Evolutionary conservation across 1,140 invertebrate species (phyloP), one percentile per base, ranked within the genome.

Genomic region (Philopotamus ludificatus): DNA sequence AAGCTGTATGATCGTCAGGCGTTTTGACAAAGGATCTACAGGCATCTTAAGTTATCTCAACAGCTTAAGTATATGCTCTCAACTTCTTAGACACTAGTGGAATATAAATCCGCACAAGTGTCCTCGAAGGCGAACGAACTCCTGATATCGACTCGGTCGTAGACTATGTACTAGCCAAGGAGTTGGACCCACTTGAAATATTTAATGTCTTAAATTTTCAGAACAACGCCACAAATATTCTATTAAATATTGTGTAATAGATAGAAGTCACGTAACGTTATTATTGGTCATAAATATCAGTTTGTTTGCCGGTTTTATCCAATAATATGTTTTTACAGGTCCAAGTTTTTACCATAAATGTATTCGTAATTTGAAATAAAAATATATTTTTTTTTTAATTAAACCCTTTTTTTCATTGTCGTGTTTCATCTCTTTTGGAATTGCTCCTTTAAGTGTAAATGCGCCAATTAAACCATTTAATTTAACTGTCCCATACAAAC

Each of bases 81-180:
- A 26, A 49, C 41, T 49, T 28, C 44, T 23, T 49, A 61, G 25
- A 41, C 54, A 61, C 47, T 28, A 61, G 58, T 49, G 47, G 26
- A 49, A 61, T 61, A 61, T 61, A 61, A 61, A 45, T 61, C 58
- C 10, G 23, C 23, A 61, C 21, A 25, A 61, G 58, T 61, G 58
- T 61, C 44, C 58, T 61, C 47, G 15, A 49, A 47, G 21, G 41
- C 22, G 21, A 25, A 49, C 22, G 21, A 44, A 49, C 58, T 61
- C 28, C 58, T 61, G 28, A 28, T 55, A 55, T 55, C 25, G 51
- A 55, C 51, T 34, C 28, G n/a, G n/a, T n/a, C n/a, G n/a, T n/a
- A n/a, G n/a, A n/a, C n/a, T n/a, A n/a, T n/a, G n/a, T n/a, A n/a
- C n/a, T n/a, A n/a, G n/a, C n/a, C n/a, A 20, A 12, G 51, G 39